Percentiles rank a stretch among this genome's conserved stretches.
Conservation (phyloP, 2,797 vertebrate genomes). For the Tokudaia tokunoshimensis region DNA sequence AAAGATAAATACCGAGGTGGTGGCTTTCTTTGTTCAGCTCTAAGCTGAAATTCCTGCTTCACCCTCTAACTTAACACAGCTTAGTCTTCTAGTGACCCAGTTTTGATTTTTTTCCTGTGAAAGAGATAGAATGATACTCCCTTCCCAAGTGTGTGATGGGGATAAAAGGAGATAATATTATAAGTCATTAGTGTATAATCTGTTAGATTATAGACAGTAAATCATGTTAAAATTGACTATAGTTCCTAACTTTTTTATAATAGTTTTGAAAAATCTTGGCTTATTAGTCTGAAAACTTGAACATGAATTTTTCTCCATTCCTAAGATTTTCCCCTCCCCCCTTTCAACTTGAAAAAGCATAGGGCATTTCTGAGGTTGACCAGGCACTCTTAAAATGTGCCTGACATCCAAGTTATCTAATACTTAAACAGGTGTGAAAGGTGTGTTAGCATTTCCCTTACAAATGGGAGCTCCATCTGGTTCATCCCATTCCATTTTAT, state of each 20-base stretch:
- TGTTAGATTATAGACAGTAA: not conserved
- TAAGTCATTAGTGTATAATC: not conserved
- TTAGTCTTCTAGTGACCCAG: not conserved
- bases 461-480: not conserved
- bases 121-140: not conserved
- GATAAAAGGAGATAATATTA: not conserved
- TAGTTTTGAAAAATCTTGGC: conserved; percentile 4
- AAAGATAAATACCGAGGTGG: not conserved
- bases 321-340: not conserved
- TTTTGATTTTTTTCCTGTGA: not conserved
- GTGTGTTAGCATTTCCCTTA: not conserved
- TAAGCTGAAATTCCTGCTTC: not conserved
- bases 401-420: not conserved
- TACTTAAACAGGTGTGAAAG: not conserved
- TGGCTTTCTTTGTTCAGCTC: conserved; percentile 32
- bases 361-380: not conserved
- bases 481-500: not conserved
- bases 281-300: not conserved
- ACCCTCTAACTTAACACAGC: not conserved
- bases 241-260: not conserved
- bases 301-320: not conserved
- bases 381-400: not conserved
- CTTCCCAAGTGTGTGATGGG: not conserved
- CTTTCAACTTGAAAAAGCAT: not conserved
- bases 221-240: not conserved